Evolutionary conservation across 2,888 invertebrate species (phyloP).

Genomic region (Diadromus collaris): DNA sequence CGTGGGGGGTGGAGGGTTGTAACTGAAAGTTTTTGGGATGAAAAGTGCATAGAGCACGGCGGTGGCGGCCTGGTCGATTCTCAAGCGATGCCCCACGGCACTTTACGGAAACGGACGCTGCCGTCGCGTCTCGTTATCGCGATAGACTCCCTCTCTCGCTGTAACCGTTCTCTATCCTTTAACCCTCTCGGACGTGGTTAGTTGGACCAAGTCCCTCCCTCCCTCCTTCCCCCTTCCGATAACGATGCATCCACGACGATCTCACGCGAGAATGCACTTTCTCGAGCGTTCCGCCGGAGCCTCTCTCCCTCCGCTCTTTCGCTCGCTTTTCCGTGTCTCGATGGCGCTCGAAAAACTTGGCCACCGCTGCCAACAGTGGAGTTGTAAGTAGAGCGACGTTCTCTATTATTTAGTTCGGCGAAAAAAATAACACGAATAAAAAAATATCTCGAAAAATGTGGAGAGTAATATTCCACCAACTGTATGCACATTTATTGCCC

Average conservation of each 20-base stretch:
- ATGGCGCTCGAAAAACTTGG: constrained; percentile 24
- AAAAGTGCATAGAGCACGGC: constrained; percentile 36
- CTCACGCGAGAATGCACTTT: constrained; percentile 55
- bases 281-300: constrained; percentile 5
- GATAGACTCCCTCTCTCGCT: constrained; percentile 39
- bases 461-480: not conserved
- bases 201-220: constrained; percentile 29
- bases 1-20: constrained; percentile 2
- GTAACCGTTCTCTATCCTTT: constrained; percentile 31
- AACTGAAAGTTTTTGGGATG: constrained; percentile 37
- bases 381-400: constrained; percentile 41
- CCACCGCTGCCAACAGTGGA: constrained; percentile 33
- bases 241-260: constrained; percentile 53
- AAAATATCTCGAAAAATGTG: not conserved
- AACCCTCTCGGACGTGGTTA: constrained; percentile 33
- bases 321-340: constrained; percentile 4
- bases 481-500: not conserved
- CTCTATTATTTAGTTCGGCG: constrained; percentile 12
- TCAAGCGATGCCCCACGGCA: constrained; percentile 56
- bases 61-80: constrained; percentile 46
- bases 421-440: not conserved
- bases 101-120: constrained; percentile 54
- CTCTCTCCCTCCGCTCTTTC: constrained; percentile 6
- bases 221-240: constrained; percentile 21
- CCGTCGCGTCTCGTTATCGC: constrained; percentile 56